Evolutionary conservation across 2,113 vertebrate genomes (phyloP), one percentile per base, ranked within the genome.

Genomic region (Pachycephala philippinensis): DNA sequence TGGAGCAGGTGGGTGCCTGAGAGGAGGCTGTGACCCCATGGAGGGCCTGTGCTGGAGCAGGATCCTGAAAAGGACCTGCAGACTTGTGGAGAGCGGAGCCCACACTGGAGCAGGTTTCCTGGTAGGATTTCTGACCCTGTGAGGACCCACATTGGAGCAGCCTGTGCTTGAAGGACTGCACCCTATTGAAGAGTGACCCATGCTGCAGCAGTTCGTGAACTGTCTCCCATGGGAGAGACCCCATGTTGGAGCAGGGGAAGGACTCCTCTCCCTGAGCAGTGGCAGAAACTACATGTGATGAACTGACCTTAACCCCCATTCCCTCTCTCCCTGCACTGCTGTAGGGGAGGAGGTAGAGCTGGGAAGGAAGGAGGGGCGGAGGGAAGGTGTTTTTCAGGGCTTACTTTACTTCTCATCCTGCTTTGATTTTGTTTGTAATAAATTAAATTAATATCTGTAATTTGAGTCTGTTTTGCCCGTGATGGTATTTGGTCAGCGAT

Each of bases 51-150:
- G 6, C 12, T 85, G 60, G 15, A 65, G 35, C 24, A 49, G 50
- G 20, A 2, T 57, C 50, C 30, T 24, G 42, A 24, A 3, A 16
- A 10, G 5, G 40, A 56, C 40, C 59, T 28, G 24, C n/a, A 74
- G 50, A 13, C 16, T 2, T 1, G 0, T 12, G 49, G 19, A 40
- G 7, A 56, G 5, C 5, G 23, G 15, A 74, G 15, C 23, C n/a
- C 18, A 10, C n/a, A 13, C 13, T 47, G 15, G 7, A 39, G 24
- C 9, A 49, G 35, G 8, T 20, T 40, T 85, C 50, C 30, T 49
- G 35, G 20, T 16, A 16, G 35, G 50, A 49, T 40, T 75, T 65
- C 20, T 0, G 2, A 21, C 5, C 39, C 20, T 75, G 1, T 56
- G 24, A 40, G 50, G 24, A 40, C 30, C 19, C 24, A 47, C 16